phyloP scores from a whole-genome alignment of 1,140 invertebrate genomes.

The Asobara japonica region DNA sequence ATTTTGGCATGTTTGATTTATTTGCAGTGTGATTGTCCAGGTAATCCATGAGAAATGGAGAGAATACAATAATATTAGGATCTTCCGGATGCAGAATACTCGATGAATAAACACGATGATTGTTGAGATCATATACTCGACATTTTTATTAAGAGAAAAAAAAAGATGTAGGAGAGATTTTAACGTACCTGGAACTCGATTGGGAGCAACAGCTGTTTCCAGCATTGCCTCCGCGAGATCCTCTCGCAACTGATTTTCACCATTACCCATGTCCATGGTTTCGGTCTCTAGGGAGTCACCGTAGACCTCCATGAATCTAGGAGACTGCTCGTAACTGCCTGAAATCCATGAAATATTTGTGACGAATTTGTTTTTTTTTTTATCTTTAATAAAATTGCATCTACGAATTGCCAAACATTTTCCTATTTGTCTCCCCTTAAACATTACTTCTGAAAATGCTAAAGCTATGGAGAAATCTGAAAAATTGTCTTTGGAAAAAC shows the following conservation, averaged over 20 bases:
- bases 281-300: slow-evolving; percentile 72
- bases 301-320: slow-evolving; percentile 81
- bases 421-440: too few relatives aligned
- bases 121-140: neutral
- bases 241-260: slow-evolving; percentile 84
- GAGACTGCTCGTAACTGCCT: slow-evolving; percentile 92
- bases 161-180: neutral
- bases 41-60: neutral
- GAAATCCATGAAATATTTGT: slow-evolving; percentile 39
- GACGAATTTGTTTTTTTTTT: too few relatives aligned
- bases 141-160: slow-evolving; percentile 10
- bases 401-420: too few relatives aligned
- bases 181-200: slow-evolving; percentile 70
- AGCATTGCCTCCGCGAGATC: slow-evolving; percentile 95
- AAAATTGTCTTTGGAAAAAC: too few relatives aligned
- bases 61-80: neutral
- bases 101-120: neutral
- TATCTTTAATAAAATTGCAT: too few relatives aligned
- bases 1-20: neutral
- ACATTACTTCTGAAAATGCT: too few relatives aligned
- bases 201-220: slow-evolving; percentile 74
- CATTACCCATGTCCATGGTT: slow-evolving; percentile 60
- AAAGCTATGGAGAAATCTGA: too few relatives aligned
- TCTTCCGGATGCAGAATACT: neutral
- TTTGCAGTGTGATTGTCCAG: neutral